Evolutionary conservation across 92 coral and sea anemone species (phyloP).

Genomic region (Palythoa caribaeorum): DNA sequence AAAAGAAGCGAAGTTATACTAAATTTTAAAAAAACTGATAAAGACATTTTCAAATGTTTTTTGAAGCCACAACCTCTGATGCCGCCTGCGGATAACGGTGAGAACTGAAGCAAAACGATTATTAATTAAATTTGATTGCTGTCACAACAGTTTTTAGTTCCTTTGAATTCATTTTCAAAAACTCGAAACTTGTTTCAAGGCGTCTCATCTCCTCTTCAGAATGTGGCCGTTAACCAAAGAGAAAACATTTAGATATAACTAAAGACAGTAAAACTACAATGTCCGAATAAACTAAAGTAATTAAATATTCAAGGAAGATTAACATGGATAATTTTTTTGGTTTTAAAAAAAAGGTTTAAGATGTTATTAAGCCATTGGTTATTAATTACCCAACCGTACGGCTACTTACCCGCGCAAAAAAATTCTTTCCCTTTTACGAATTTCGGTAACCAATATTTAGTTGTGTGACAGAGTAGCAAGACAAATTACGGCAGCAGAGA

Average conservation of each 20-base stretch:
- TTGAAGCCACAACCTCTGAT: constrained; percentile 29
- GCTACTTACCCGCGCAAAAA: neutral
- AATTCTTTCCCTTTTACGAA: too few relatives aligned
- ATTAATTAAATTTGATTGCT: neutral
- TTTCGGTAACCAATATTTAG: too few relatives aligned
- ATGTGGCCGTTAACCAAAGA: too few relatives aligned
- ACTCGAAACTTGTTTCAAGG: too few relatives aligned
- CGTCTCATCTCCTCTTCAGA: too few relatives aligned
- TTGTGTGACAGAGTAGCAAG: neutral
- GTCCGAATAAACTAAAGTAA: too few relatives aligned
- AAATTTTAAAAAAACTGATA: too few relatives aligned
- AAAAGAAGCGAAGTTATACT: neutral
- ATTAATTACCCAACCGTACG: neutral
- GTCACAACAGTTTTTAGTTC: too few relatives aligned
- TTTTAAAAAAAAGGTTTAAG: too few relatives aligned
- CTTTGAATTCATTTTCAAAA: too few relatives aligned
- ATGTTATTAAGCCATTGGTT: neutral
- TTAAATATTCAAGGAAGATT: neutral
- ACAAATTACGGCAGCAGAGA: neutral
- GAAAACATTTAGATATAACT: too few relatives aligned
- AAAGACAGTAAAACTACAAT: too few relatives aligned
- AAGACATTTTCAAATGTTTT: neutral
- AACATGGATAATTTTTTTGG: neutral
- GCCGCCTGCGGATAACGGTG: neutral
- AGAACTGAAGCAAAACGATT: neutral